Evolutionary conservation across 1,140 invertebrate genomes (phyloP).

Genomic region (Phenacoccus solenopsis): DNA sequence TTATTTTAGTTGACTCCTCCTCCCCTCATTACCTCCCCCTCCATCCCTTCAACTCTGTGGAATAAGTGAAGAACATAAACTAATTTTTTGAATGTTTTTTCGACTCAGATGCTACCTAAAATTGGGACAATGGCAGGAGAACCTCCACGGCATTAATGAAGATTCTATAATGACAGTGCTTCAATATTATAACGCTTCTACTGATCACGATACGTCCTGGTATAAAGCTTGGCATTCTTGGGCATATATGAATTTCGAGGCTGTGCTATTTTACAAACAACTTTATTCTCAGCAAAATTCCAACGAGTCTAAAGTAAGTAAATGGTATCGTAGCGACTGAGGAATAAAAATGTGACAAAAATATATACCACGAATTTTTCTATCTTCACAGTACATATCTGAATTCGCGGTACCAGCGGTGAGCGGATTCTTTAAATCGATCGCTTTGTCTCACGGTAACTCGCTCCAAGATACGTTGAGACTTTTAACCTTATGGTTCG

Average conservation of each 20-base stretch:
- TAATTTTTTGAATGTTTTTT: background rate
- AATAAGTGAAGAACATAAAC: too few species aligned
- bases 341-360: too few species aligned
- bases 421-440: constrained; percentile 90
- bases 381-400: constrained; percentile 42
- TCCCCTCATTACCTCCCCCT: too few species aligned
- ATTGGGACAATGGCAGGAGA: constrained; percentile 80
- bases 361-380: too few species aligned
- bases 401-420: constrained; percentile 86
- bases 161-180: constrained; percentile 68
- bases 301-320: background rate
- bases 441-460: constrained; percentile 79
- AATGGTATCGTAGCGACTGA: too few species aligned
- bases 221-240: constrained; percentile 97
- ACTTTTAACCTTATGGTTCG: constrained; percentile 85
- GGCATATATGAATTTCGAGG: constrained; percentile 97
- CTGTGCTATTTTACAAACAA: constrained; percentile 81
- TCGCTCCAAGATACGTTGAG: constrained; percentile 96
- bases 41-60: too few species aligned
- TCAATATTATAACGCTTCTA: constrained; percentile 74
- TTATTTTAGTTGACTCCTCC: too few species aligned
- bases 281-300: background rate
- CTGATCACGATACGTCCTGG: constrained; percentile 73
- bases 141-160: constrained; percentile 63
- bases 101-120: constrained; percentile 69